A percentile compares a stretch with the other conserved stretches of the same genome.
phyloP scores from a whole-genome alignment of 2,113 vertebrate genomes.

The Chinchilla lanigera region DNA sequence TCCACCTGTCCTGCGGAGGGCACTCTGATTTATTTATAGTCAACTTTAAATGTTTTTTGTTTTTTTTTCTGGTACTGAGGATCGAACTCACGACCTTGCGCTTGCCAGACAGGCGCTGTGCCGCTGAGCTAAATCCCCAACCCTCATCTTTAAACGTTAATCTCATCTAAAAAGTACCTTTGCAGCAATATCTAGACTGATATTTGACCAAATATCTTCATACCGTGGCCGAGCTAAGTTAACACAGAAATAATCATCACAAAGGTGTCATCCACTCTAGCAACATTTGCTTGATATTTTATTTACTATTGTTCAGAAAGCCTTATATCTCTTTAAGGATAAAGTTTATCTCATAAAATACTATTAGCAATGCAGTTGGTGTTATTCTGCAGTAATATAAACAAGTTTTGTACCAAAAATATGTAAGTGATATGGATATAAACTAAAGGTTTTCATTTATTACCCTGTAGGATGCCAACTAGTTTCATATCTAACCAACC shows the following conservation, averaged over 20 bases:
- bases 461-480: not conserved
- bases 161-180: not conserved
- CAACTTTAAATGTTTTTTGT: too few species aligned
- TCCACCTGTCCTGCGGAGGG: not conserved
- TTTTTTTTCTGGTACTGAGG: too few species aligned
- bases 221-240: not conserved
- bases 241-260: not conserved
- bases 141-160: not conserved
- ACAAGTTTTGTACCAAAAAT: not conserved
- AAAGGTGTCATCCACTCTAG: not conserved
- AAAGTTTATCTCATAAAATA: not conserved
- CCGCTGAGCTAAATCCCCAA: too few species aligned
- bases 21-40: not conserved
- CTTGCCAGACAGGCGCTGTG: too few species aligned
- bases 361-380: not conserved
- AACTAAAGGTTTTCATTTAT: not conserved
- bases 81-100: too few species aligned
- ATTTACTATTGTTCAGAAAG: not conserved
- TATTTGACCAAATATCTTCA: not conserved
- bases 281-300: not conserved
- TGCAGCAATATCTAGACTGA: not conserved
- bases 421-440: not conserved
- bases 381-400: not conserved
- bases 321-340: not conserved
- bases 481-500: not conserved